Evolutionary conservation across 2,113 vertebrate genomes (phyloP).

Genomic region (Silurus glanis): DNA sequence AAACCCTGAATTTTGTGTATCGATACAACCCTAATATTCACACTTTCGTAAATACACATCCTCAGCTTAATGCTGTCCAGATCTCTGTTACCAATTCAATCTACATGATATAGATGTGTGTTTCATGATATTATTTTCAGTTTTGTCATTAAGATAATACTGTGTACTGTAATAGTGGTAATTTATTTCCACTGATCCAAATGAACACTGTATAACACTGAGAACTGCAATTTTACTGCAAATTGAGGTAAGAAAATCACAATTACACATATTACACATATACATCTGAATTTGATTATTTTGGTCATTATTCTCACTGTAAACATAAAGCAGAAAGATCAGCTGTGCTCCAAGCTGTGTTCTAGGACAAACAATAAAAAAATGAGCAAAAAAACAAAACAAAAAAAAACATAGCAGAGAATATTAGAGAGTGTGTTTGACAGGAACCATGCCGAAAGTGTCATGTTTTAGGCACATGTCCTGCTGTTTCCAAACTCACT

Average conservation of each 20-base stretch:
- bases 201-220: not conserved
- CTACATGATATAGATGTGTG: not conserved
- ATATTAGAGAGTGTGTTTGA: slow-evolving; percentile 65
- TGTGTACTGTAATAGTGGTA: not conserved
- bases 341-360: slow-evolving; percentile 40
- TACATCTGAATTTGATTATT: slow-evolving; percentile 37
- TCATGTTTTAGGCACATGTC: slow-evolving; percentile 58
- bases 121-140: slow-evolving; percentile 3
- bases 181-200: not conserved
- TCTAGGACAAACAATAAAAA: slow-evolving; percentile 39
- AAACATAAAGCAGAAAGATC: slow-evolving; percentile 43
- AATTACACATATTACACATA: not conserved
- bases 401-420: slow-evolving; percentile 46
- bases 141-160: slow-evolving; percentile 18
- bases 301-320: slow-evolving; percentile 36
- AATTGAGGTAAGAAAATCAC: not conserved
- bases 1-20: too few species aligned
- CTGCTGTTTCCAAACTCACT: slow-evolving; percentile 56
- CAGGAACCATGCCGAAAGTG: slow-evolving; percentile 66
- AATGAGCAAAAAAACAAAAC: slow-evolving; percentile 21
- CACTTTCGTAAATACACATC: slow-evolving; percentile 17
- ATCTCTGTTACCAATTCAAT: not conserved
- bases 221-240: not conserved
- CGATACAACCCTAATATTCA: not conserved
- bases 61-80: not conserved